These are phyloP conservation scores for Clarias fuscus DNA, from an alignment of 2,797 vertebrate species.

Conservation along the genomic window DNA sequence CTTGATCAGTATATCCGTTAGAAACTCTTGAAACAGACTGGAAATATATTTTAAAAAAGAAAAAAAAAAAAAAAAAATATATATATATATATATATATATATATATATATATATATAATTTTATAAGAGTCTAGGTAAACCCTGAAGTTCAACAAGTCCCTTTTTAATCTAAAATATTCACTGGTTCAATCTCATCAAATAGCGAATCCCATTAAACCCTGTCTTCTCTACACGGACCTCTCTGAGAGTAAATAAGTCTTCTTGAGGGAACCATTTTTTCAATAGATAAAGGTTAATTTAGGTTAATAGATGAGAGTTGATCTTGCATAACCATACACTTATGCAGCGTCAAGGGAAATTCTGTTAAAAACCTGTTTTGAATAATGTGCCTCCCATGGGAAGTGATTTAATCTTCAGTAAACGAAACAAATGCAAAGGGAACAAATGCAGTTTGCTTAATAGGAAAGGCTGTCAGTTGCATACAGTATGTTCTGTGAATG, in stretches of 20 bases:
- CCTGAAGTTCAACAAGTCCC: neutral
- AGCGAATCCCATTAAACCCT: neutral
- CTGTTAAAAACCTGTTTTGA: conserved; percentile 11
- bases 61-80: too few species aligned
- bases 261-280: neutral
- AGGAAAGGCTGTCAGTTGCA: neutral
- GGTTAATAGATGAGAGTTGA: conserved; percentile 21
- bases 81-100: too few species aligned
- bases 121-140: neutral
- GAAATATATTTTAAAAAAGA: neutral
- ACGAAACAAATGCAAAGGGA: neutral
- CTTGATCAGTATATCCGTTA: conserved; percentile 39
- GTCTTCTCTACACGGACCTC: conserved; percentile 44
- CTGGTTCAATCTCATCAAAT: conserved; percentile 32
- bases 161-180: neutral
- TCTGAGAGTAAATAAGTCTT: conserved; percentile 11
- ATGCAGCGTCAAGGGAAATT: neutral
- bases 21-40: conserved; percentile 23
- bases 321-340: neutral
- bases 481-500: neutral
- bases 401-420: neutral
- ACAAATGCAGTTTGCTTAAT: neutral
- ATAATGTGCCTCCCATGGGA: neutral
- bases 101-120: neutral
- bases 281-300: conserved; percentile 19